These are phyloP conservation scores for Epirrita christyi DNA, from an alignment of 2,888 invertebrate species.

Conservation along the genomic window DNA sequence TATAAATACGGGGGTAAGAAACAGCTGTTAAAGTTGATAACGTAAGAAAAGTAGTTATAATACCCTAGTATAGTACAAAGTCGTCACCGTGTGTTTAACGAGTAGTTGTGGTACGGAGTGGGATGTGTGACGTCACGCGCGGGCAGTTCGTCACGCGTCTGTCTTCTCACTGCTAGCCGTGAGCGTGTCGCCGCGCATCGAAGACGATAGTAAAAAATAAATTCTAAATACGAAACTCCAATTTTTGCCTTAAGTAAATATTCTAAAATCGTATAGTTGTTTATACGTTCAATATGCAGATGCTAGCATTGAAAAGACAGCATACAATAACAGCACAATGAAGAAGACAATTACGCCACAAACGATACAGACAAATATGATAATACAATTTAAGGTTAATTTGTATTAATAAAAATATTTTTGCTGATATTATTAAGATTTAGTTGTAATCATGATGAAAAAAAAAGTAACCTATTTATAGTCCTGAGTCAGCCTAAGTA, in stretches of 20 bases:
- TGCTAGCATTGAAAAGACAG: constrained; percentile 58
- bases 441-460: constrained; percentile 61
- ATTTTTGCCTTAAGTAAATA: constrained; percentile 25
- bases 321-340: constrained; percentile 59
- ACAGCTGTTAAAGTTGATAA: too few species aligned
- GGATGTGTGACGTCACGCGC: constrained; percentile 31
- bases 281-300: constrained; percentile 15
- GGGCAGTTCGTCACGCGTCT: constrained; percentile 32
- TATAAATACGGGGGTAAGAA: too few species aligned
- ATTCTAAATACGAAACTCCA: constrained; percentile 8
- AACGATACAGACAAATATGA: constrained; percentile 58
- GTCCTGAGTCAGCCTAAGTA: constrained; percentile 73
- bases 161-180: constrained; percentile 54
- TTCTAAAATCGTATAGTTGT: constrained; percentile 26
- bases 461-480: constrained; percentile 53
- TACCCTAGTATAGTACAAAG: too few species aligned
- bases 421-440: constrained; percentile 73
- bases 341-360: constrained; percentile 67
- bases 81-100: too few species aligned
- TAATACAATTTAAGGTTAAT: constrained; percentile 54
- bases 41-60: too few species aligned
- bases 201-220: too few species aligned
- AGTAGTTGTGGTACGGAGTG: not conserved
- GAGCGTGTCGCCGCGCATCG: too few species aligned
- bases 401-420: constrained; percentile 57